A percentile compares a stretch with the other conserved stretches of the same genome.
phyloP scores from a whole-genome alignment of 2,113 vertebrate genomes.

The Bubo scandiacus region DNA sequence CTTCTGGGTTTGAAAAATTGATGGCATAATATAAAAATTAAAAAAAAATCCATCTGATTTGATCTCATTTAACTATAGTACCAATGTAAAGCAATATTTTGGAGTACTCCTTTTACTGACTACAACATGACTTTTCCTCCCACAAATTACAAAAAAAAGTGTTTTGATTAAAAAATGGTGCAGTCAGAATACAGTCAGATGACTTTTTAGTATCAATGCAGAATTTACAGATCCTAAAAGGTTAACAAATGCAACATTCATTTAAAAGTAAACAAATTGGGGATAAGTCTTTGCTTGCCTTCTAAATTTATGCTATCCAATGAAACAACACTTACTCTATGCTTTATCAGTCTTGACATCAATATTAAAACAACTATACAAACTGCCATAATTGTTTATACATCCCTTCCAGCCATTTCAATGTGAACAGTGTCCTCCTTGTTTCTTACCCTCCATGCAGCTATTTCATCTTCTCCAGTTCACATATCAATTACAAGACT shows the following conservation, averaged over 20 bases:
- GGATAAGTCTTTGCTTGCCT: neutral
- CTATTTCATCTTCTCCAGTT: constrained; percentile 28
- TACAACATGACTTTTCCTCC: neutral
- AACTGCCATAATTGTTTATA: constrained; percentile 40
- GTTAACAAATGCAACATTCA: neutral
- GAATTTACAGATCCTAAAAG: neutral
- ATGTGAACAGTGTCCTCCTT: constrained; percentile 29
- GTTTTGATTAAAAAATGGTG: neutral
- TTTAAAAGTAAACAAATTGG: neutral
- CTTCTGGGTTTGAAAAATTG: neutral
- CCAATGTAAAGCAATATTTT: neutral
- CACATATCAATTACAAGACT: constrained; percentile 14
- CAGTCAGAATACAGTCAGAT: neutral
- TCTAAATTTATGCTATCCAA: neutral
- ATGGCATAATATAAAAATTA: neutral
- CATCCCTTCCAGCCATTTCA: neutral
- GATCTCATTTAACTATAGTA: neutral
- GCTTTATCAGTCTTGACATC: constrained; percentile 40
- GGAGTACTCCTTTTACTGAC: neutral
- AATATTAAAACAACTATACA: constrained; percentile 16
- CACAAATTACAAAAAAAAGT: neutral
- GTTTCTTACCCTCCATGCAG: neutral
- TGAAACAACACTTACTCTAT: neutral
- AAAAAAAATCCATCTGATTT: neutral
- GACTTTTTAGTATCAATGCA: neutral